A percentile compares a stretch with the other conserved stretches of the same genome.
Evolutionary conservation across 35 echinoderm and acorn worm genomes (phyloP).

Genomic region (Amphiura filiformis): DNA sequence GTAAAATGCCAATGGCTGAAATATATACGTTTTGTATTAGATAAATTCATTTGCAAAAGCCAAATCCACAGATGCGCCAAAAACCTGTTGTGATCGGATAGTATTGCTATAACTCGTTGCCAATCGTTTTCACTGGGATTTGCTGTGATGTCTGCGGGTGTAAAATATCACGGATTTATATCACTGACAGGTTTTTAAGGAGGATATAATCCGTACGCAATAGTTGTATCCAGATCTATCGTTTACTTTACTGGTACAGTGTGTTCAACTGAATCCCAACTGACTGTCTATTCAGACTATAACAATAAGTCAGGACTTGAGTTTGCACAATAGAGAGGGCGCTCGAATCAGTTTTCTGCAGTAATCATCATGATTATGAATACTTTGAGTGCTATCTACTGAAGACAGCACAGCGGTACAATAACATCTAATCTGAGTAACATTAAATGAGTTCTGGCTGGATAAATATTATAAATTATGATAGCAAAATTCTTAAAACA

Average conservation of each 20-base stretch:
- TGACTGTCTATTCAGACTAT: too few species aligned
- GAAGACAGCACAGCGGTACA: too few species aligned
- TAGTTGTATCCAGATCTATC: background rate
- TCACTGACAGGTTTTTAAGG: background rate
- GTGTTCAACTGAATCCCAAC: too few species aligned
- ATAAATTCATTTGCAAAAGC: background rate
- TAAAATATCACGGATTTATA: background rate
- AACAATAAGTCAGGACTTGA: too few species aligned
- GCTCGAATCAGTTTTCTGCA: too few species aligned
- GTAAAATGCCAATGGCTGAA: background rate
- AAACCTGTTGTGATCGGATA: background rate
- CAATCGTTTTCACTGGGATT: background rate
- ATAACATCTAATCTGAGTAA: too few species aligned
- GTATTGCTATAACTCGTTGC: background rate
- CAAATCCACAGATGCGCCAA: background rate
- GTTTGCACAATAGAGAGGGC: too few species aligned
- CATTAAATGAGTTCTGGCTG: too few species aligned
- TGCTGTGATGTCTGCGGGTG: background rate
- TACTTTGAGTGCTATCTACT: too few species aligned
- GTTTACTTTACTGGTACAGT: background rate
- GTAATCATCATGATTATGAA: too few species aligned
- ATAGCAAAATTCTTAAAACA: too few species aligned
- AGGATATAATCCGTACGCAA: background rate
- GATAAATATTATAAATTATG: too few species aligned
- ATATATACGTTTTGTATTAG: constrained; percentile 1